Evolutionary conservation across 2,113 vertebrate species (phyloP), one percentile per base, ranked within the genome.

Genomic region (Mobula birostris): DNA sequence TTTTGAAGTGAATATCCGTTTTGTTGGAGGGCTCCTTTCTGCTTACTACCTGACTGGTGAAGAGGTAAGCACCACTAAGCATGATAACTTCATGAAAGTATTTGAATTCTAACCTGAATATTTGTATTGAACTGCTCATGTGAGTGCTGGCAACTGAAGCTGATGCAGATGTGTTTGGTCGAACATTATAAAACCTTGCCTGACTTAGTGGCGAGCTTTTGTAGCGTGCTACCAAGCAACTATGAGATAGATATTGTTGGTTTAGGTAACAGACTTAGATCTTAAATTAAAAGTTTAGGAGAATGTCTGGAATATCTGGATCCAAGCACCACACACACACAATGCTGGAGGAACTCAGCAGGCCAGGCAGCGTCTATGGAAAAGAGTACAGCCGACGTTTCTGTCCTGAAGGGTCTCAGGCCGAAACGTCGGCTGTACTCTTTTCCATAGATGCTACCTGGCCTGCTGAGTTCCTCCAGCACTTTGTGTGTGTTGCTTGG

Each of bases 1-100:
- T 95, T 99, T 99, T 95, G 99, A 99, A 97, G 99, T 99, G 95
- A 99, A 99, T 95, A 99, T 99, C 95, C 98, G 99, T 88, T 99
- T 99, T 94, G 98, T 99, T 0, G 99, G 99, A 95, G 99, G 99
- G 94, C 97, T 99, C 0, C 98, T 99, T 94, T 99, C 99, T 36
- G 99, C 99, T 32, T 99, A 99, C 96, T 99, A 99, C 96, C 97
- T 99, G 95, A 99, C 98, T 94, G 99, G 99, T 94, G 98, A 99
- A 97, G 98, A 99, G 98, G 99, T 99, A 98, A 97, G 98, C 94
- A 92, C 56, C 17, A 40, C 24, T 88, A 27, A 79, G 72, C n/a
- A 92, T 78, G 36, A 5, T 56, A 27, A 12, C 21, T 17, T 48
- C 14, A 56, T 74, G 36, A 74, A 27, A 74, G 56, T 56, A 9